Conservation (phyloP, 2,797 vertebrate species). For the Orestias chungarensis region DNA sequence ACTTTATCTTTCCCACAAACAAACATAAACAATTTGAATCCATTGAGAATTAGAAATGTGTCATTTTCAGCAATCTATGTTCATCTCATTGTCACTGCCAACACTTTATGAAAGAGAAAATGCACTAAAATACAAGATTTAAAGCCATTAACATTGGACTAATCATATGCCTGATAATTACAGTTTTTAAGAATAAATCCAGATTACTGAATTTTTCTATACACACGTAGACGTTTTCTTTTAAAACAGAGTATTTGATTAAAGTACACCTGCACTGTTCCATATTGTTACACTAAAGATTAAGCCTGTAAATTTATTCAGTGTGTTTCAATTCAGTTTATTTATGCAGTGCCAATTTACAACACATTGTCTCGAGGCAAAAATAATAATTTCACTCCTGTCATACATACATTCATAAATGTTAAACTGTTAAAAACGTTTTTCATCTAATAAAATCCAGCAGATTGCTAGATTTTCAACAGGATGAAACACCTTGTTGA, state of each 20-base stretch:
- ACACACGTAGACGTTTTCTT: background rate
- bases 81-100: background rate
- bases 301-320: no score
- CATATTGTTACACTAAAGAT: no score
- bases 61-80: background rate
- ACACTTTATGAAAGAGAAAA: background rate
- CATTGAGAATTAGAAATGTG: background rate
- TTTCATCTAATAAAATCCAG: no score
- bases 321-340: no score
- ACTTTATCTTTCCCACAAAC: background rate
- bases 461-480: no score
- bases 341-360: no score
- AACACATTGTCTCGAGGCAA: no score
- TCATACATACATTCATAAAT: no score
- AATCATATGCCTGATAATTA: background rate
- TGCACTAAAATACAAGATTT: background rate
- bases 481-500: no score
- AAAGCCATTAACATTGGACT: background rate
- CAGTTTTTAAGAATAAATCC: background rate
- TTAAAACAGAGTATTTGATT: background rate
- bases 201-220: conserved; percentile 27
- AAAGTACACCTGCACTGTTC: no score
- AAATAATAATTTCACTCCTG: no score
- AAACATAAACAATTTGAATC: conserved; percentile 14
- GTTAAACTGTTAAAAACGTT: no score